phyloP scores from a whole-genome alignment of 2,113 vertebrate genomes.

The Oreochromis spilurus region DNA sequence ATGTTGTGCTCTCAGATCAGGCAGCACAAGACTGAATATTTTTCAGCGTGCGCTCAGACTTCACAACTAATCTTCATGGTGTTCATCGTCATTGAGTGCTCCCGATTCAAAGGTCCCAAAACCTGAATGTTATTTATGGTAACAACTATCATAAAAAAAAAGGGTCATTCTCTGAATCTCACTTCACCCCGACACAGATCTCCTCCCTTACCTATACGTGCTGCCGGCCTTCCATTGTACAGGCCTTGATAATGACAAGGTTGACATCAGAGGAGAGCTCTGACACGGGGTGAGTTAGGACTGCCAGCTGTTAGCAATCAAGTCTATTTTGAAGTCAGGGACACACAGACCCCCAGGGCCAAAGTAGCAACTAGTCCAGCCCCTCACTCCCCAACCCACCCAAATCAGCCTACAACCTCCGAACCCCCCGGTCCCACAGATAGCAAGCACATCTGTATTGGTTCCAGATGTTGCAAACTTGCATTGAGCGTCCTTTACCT shows the following conservation, averaged over 20 bases:
- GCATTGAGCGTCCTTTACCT: conserved; percentile 56
- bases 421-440: conserved; percentile 64
- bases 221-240: conserved; percentile 64
- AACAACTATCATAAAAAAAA: conserved; percentile 39
- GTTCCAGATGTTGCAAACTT: conserved; percentile 74
- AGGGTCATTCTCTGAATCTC: conserved; percentile 34
- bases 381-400: conserved; percentile 35
- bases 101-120: conserved; percentile 13
- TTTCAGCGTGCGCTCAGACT: neutral
- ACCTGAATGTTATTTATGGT: conserved; percentile 40
- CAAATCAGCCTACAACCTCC: conserved; percentile 48
- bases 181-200: conserved; percentile 22
- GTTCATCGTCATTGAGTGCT: neutral
- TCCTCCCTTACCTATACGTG: conserved; percentile 31
- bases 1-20: neutral
- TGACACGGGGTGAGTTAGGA: conserved; percentile 80
- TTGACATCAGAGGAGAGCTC: conserved; percentile 78
- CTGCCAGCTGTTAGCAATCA: conserved; percentile 82
- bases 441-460: conserved; percentile 69
- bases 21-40: neutral
- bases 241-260: conserved; percentile 79
- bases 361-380: conserved; percentile 70
- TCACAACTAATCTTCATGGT: neutral
- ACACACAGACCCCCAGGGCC: conserved; percentile 78
- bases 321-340: conserved; percentile 82